Evolutionary conservation across 1,140 invertebrate genomes (phyloP).

Genomic region (Drosophila parabipectinata): DNA sequence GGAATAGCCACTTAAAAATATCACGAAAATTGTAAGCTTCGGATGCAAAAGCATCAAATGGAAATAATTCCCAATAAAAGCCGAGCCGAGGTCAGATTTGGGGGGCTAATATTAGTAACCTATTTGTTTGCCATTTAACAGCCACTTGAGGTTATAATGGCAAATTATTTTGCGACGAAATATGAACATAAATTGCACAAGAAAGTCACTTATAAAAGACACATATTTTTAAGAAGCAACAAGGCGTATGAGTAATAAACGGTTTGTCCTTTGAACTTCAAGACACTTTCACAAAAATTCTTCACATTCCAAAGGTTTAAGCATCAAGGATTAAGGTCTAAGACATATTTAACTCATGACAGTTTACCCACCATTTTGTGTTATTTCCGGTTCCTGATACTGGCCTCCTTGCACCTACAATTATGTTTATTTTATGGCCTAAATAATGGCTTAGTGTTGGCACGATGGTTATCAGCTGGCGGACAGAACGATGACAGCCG

Average conservation of each 20-base stretch:
- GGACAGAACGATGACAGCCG: constrained; percentile 47
- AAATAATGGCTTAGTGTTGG: constrained; percentile 14
- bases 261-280: no score
- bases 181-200: not conserved
- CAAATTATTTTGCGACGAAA: constrained; percentile 29
- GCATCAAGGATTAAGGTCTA: no score
- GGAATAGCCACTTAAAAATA: constrained; percentile 31
- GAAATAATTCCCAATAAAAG: constrained; percentile 28
- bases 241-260: constrained; percentile 12
- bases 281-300: not conserved
- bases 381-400: constrained; percentile 21
- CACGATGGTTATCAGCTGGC: constrained; percentile 32
- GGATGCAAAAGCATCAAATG: constrained; percentile 28
- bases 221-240: not conserved
- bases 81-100: constrained; percentile 10
- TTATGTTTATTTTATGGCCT: constrained; percentile 40
- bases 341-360: constrained; percentile 17
- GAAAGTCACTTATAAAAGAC: no score
- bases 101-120: constrained; percentile 4
- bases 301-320: no score
- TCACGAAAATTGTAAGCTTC: constrained; percentile 19
- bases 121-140: constrained; percentile 28
- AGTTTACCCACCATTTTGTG: constrained; percentile 35
- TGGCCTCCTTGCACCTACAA: constrained; percentile 10
- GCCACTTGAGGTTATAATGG: constrained; percentile 23